A percentile compares a stretch with the other conserved stretches of the same genome.
Evolutionary conservation across 1,140 invertebrate species (phyloP).

Genomic region (Sarcophaga peregrina): DNA sequence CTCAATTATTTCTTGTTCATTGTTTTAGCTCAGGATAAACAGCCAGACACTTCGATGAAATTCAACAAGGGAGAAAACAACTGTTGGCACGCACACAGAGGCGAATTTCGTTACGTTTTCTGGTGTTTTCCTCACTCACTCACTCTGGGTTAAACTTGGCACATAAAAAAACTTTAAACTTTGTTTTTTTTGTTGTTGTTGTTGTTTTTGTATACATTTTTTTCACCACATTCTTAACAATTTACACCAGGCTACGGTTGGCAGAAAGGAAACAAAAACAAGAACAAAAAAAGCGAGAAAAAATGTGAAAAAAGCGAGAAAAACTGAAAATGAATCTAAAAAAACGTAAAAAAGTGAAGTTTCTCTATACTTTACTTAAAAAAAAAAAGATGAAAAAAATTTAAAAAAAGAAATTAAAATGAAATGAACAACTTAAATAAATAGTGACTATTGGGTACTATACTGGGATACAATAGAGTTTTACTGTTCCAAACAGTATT

Average conservation of each 20-base stretch:
- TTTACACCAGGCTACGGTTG: conserved; percentile 2
- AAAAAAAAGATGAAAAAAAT: neutral
- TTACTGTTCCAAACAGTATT: conserved; percentile 15
- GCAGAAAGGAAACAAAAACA: neutral
- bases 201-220: neutral
- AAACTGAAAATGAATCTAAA: too few species aligned
- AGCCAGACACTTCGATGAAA: neutral
- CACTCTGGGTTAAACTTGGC: neutral
- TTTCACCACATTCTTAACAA: conserved; percentile 17
- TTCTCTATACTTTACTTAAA: too few species aligned
- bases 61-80: neutral
- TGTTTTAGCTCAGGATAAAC: too few species aligned
- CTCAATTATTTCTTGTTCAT: too few species aligned
- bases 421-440: conserved; percentile 3
- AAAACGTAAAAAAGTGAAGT: too few species aligned
- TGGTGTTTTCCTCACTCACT: neutral
- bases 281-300: too few species aligned
- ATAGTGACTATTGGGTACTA: too few species aligned
- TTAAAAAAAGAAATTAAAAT: neutral
- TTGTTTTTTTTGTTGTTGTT: neutral
- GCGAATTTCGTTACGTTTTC: neutral
- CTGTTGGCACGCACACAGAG: neutral
- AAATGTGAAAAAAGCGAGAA: too few species aligned
- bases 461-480: neutral
- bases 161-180: conserved; percentile 17